phyloP scores from a whole-genome alignment of 2,888 invertebrate genomes.

The Machimus rusticus region DNA sequence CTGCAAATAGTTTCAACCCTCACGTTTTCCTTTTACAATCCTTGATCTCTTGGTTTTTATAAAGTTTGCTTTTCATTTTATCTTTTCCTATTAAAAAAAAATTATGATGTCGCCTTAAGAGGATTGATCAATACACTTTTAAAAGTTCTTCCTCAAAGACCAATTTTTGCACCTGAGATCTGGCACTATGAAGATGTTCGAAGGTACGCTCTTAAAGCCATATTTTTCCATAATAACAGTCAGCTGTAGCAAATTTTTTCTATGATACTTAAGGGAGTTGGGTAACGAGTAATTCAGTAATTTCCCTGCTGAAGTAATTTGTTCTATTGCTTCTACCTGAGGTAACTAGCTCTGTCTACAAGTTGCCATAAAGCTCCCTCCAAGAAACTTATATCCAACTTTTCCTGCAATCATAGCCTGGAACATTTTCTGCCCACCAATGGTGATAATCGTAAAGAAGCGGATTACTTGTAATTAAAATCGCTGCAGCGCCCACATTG shows the following conservation, averaged over 20 bases:
- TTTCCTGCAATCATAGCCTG: too few relatives aligned
- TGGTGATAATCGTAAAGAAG: too few relatives aligned
- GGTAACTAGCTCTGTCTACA: too few relatives aligned
- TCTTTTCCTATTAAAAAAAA: not conserved
- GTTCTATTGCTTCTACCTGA: too few relatives aligned
- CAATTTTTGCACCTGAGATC: not conserved
- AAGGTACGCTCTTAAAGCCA: not conserved
- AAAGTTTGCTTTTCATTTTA: not conserved
- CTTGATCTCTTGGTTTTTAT: not conserved
- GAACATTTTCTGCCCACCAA: too few relatives aligned
- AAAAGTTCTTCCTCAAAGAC: not conserved
- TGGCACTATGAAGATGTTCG: not conserved
- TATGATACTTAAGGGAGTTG: too few relatives aligned
- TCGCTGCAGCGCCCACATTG: not conserved
- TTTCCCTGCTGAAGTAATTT: too few relatives aligned
- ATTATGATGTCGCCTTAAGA: not conserved
- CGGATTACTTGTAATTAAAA: not conserved
- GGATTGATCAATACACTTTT: not conserved
- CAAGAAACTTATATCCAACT: too few relatives aligned
- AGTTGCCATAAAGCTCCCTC: too few relatives aligned
- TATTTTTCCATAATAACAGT: not conserved
- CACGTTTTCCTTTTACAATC: not conserved
- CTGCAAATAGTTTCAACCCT: not conserved
- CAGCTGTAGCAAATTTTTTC: not conserved
- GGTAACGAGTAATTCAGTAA: too few relatives aligned